Conservation (phyloP, 2,888 invertebrate genomes). For the Scotopteryx bipunctaria region DNA sequence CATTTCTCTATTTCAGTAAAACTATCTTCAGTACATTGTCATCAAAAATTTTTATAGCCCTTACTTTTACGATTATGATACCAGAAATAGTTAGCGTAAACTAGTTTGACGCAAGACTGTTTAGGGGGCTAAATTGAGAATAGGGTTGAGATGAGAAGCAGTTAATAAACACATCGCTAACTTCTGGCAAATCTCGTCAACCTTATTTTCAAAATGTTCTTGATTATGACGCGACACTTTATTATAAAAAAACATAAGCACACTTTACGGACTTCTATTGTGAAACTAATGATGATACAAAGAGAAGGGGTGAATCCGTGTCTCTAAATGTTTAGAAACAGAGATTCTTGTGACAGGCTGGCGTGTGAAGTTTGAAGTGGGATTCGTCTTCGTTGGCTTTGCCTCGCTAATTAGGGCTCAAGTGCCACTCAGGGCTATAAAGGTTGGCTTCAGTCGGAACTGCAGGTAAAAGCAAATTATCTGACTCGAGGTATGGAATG, state of each 20-base stretch:
- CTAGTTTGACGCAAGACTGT: neutral
- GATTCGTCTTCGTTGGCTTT: conserved; percentile 5
- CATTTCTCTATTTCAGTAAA: too few species aligned
- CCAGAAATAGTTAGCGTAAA: too few species aligned
- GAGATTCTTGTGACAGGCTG: conserved; percentile 5
- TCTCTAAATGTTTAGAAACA: conserved; percentile 11
- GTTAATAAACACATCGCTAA: neutral
- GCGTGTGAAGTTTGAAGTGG: conserved; percentile 22
- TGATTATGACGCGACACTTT: conserved; percentile 8
- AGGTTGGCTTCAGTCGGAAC: neutral
- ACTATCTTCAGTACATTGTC: too few species aligned
- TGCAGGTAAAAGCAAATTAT: conserved; percentile 1
- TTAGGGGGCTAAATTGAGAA: neutral
- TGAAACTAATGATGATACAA: conserved; percentile 21
- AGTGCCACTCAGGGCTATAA: conserved; percentile 10
- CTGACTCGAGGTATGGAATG: neutral
- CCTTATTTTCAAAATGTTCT: neutral
- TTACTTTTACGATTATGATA: too few species aligned
- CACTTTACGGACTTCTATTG: conserved; percentile 10
- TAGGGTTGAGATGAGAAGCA: neutral
- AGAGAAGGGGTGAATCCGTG: conserved; percentile 2
- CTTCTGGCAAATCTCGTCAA: conserved; percentile 3
- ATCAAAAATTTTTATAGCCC: too few species aligned
- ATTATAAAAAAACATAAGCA: neutral
- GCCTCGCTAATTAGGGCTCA: conserved; percentile 19